Conservation (phyloP, 2,888 invertebrate genomes). For the Erannis defoliaria region DNA sequence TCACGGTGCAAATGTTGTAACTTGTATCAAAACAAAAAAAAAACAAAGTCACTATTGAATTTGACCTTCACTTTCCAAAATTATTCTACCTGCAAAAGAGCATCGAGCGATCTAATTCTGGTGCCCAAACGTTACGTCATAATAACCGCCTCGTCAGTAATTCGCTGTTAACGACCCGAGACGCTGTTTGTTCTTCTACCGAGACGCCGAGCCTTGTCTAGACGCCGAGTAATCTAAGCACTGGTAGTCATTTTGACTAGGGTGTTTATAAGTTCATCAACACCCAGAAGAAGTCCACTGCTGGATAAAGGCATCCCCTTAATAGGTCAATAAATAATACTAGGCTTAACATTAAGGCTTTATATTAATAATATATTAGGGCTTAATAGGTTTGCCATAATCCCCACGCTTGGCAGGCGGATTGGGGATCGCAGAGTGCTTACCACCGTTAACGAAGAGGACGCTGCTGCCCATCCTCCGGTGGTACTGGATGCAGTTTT, state of each 20-base stretch:
- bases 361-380: too few species aligned
- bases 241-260: not conserved
- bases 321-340: not conserved
- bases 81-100: conserved; percentile 57
- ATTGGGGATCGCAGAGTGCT: too few species aligned
- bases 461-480: too few species aligned
- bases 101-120: conserved; percentile 58
- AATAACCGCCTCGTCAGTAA: conserved; percentile 74
- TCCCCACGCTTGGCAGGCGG: too few species aligned
- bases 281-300: too few species aligned
- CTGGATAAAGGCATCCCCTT: too few species aligned
- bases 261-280: not conserved
- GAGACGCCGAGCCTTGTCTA: conserved; percentile 66
- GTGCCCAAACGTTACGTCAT: conserved; percentile 66
- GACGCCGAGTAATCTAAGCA: conserved; percentile 48
- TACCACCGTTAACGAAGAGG: too few species aligned
- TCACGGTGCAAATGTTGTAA: not conserved
- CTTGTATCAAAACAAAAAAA: not conserved
- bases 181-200: conserved; percentile 84
- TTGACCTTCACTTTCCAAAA: conserved; percentile 24
- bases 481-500: too few species aligned
- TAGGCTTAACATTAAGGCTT: too few species aligned
- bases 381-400: too few species aligned
- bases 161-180: conserved; percentile 82
- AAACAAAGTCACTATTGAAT: not conserved